Base-by-base conservation (phyloP, 2,888 invertebrate species). In the Dromius quadrimaculatus region DNA sequence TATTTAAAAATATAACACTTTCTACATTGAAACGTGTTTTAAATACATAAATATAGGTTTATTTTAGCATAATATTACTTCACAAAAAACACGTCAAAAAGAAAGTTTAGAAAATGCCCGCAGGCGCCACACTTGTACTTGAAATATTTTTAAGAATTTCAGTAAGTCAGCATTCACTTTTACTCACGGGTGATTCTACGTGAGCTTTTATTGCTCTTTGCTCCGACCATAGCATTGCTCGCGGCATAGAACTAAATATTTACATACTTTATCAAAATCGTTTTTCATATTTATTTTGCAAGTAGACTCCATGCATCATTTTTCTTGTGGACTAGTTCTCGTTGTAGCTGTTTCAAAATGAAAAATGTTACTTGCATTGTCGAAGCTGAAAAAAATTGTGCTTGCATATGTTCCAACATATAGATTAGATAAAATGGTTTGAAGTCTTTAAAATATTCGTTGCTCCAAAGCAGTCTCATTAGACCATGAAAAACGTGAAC, bases 51-150 rank as follows among this genome's bases (percentile, higher is more conserved):
- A 57, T 57, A 34, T 57, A 62, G 62, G 23, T 62, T 43, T 62
- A 62, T 61, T 38, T 38, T 61, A 22, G 15, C 9, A 20, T 61
- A 61, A 61, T 61, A 38, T 62, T 41, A 62, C 43, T 62, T 41
- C 15, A 62, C 62, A 62, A 38, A 43, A 62, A 62, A 62, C 20
- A 23, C 9, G 41, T 5, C 23, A 19, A 41, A 28, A 62, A 62
- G 62, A 62, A 62, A 62, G 62, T 62, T 62, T 62, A 62, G 62
- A 62, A 62, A 62, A 62, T 62, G 62, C 62, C 62, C 43, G 9
- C 8, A 15, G 43, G 62, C 57, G 11, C 1, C 34, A 57, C 57
- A 50, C 22, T 61, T 62, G 62, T 62, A 62, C 43, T 62, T 62
- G 43, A 43, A 41, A 36, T 62, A 43, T 62, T 62, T 62, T 62